Conservation (phyloP, 2,888 invertebrate species). For the Galerucella pusilla region DNA sequence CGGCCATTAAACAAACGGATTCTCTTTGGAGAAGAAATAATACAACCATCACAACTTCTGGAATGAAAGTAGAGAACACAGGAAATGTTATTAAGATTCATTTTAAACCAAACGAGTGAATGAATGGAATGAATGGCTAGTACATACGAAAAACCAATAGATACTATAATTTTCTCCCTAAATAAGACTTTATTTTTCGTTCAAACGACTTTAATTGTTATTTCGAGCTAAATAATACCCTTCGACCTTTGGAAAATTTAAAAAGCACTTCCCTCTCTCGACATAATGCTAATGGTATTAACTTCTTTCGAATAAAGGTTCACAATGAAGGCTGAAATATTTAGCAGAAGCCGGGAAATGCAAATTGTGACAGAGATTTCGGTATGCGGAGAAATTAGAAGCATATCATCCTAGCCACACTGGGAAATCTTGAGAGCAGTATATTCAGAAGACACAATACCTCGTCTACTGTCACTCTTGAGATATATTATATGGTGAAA, state of each 20-base stretch:
- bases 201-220: background rate
- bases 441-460: slow-evolving; percentile 13
- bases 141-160: no score
- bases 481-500: slow-evolving; percentile 4
- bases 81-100: no score
- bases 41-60: no score
- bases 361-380: slow-evolving; percentile 4
- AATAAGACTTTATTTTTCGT: no score
- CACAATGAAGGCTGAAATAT: slow-evolving; percentile 5
- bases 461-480: slow-evolving; percentile 6
- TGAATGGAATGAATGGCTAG: no score
- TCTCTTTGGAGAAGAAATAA: no score
- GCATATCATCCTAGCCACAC: slow-evolving; percentile 3
- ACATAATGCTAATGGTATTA: slow-evolving; percentile 1
- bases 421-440: slow-evolving; percentile 9
- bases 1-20: no score
- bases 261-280: background rate
- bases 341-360: slow-evolving; percentile 1
- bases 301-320: background rate
- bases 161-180: no score
- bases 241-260: background rate
- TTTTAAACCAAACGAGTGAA: no score
- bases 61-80: no score
- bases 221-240: background rate
- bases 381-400: slow-evolving; percentile 12